phyloP scores from a whole-genome alignment of 2,888 invertebrate genomes.

The Electrophaes corylata region DNA sequence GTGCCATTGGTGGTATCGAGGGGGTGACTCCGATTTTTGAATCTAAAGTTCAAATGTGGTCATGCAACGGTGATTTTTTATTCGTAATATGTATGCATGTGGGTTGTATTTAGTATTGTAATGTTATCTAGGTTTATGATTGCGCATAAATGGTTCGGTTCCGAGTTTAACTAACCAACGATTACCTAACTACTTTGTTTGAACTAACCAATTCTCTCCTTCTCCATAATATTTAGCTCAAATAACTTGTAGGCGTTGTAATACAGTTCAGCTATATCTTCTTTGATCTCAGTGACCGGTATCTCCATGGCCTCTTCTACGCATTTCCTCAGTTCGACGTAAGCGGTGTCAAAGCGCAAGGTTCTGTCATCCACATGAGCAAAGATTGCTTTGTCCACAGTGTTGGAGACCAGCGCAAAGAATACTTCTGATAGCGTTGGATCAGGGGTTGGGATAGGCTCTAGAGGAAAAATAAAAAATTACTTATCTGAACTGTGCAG shows the following conservation, averaged over 20 bases:
- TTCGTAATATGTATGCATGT: too few species aligned
- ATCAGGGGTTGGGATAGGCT: slow-evolving; percentile 62
- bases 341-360: slow-evolving; percentile 69
- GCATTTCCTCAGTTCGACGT: slow-evolving; percentile 63
- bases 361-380: slow-evolving; percentile 56
- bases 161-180: too few species aligned
- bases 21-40: too few species aligned
- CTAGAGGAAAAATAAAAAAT: slow-evolving; percentile 41
- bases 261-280: slow-evolving; percentile 63
- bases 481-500: too few species aligned
- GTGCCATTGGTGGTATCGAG: too few species aligned
- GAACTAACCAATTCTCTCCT: slow-evolving; percentile 64
- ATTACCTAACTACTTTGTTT: too few species aligned
- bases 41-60: too few species aligned
- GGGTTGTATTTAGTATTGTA: too few species aligned
- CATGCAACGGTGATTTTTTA: too few species aligned
- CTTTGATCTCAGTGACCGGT: slow-evolving; percentile 63
- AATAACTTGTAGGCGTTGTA: slow-evolving; percentile 61
- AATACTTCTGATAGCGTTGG: slow-evolving; percentile 63
- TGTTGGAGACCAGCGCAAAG: slow-evolving; percentile 55
- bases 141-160: too few species aligned
- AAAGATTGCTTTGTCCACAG: slow-evolving; percentile 70
- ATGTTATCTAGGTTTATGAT: too few species aligned
- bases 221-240: slow-evolving; percentile 62
- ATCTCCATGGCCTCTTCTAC: slow-evolving; percentile 76